Conservation (phyloP, 1,140 invertebrate species). For the Drosophila elegans region DNA sequence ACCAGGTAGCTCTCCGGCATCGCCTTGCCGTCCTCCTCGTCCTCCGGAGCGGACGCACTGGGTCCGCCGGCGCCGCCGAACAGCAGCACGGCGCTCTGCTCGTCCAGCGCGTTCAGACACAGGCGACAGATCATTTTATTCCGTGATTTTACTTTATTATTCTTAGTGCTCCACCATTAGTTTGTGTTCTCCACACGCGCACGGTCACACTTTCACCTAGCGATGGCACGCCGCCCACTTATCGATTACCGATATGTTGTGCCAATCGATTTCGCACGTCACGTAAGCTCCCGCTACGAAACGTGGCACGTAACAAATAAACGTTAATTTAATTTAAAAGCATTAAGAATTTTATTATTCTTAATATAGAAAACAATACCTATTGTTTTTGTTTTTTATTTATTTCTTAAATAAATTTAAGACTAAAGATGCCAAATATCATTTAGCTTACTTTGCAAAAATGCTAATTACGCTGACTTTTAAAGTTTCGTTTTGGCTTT, state of each 20-base stretch:
- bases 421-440: too few species aligned
- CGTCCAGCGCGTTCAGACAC: slow-evolving; percentile 67
- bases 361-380: background rate
- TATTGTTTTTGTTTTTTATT: background rate
- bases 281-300: background rate
- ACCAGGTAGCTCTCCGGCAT: slow-evolving; percentile 77
- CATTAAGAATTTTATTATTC: background rate
- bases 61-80: slow-evolving; percentile 36
- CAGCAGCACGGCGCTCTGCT: slow-evolving; percentile 63
- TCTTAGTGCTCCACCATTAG: slow-evolving; percentile 23
- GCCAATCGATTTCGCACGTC: background rate
- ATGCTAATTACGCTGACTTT: too few species aligned
- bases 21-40: slow-evolving; percentile 46
- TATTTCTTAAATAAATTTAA: background rate
- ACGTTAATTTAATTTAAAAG: background rate
- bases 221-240: slow-evolving; percentile 1
- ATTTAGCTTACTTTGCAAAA: too few species aligned
- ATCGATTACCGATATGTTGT: background rate
- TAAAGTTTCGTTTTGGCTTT: too few species aligned
- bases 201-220: slow-evolving; percentile 18
- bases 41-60: slow-evolving; percentile 25
- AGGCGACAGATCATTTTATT: slow-evolving; percentile 79
- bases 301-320: background rate
- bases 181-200: slow-evolving; percentile 12
- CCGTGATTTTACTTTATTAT: slow-evolving; percentile 23